phyloP scores from a whole-genome alignment of 1,140 invertebrate species.

The Neuroterus valhalla region DNA sequence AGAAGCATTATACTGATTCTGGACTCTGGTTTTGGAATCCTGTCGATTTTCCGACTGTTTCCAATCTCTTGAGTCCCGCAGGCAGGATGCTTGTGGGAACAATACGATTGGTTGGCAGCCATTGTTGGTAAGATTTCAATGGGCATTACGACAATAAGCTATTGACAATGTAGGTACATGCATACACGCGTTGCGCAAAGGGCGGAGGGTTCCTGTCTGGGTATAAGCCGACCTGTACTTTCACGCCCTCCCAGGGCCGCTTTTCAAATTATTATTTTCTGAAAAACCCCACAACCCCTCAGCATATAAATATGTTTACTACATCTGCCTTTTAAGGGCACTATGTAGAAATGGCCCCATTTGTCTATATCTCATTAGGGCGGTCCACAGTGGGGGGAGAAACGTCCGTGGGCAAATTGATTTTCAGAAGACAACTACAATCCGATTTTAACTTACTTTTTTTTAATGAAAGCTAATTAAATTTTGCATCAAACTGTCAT shows the following conservation, averaged over 20 bases:
- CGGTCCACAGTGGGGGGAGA: no score
- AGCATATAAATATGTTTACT: slow-evolving; percentile 1
- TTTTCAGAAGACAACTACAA: no score
- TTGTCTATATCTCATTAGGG: no score
- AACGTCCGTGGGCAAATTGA: no score
- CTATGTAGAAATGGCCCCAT: no score
- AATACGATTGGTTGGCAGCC: slow-evolving; percentile 60
- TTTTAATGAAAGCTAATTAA: no score
- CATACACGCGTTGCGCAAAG: slow-evolving; percentile 62
- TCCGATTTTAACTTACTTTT: no score
- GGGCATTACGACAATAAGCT: slow-evolving; percentile 69
- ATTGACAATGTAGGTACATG: slow-evolving; percentile 61
- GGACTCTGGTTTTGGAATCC: not conserved
- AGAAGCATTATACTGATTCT: slow-evolving; percentile 38
- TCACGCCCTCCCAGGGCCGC: slow-evolving; percentile 65
- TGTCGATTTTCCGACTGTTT: slow-evolving; percentile 43
- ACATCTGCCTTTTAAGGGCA: slow-evolving; percentile 39
- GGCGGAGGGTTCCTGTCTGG: slow-evolving; percentile 42
- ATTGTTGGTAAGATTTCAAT: slow-evolving; percentile 66
- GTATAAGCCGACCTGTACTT: slow-evolving; percentile 69
- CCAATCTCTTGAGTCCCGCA: slow-evolving; percentile 24
- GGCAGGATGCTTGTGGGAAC: slow-evolving; percentile 53
- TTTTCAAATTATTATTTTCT: slow-evolving; percentile 41
- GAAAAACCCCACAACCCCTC: not conserved
- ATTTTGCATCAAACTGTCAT: no score